A percentile compares a stretch with the other conserved stretches of the same genome.
Conservation (phyloP, 1,140 invertebrate genomes). For the Thaumetopoea pityocampa region DNA sequence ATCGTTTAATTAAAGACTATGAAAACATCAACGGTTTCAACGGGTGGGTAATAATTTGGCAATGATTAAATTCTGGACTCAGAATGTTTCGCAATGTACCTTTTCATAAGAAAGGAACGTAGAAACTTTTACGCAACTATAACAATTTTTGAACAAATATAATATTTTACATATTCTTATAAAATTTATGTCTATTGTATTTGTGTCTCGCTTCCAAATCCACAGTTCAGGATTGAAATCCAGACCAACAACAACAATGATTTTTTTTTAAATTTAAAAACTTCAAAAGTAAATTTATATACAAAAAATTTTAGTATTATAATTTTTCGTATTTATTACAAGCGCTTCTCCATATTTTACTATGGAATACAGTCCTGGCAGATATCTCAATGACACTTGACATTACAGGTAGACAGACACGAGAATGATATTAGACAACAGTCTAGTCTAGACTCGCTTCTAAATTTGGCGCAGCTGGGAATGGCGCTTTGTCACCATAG, state of each 20-base stretch:
- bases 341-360: no score
- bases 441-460: conserved; percentile 10
- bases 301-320: no score
- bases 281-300: no score
- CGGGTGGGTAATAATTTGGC: conserved; percentile 15
- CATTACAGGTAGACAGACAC: no score
- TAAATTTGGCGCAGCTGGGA: conserved; percentile 10
- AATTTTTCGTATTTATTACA: no score
- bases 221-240: no score
- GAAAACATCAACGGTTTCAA: conserved; percentile 17
- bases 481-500: conserved; percentile 45
- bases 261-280: no score
- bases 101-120: conserved; percentile 12
- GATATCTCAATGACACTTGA: no score
- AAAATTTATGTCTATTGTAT: no score
- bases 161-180: conserved; percentile 2
- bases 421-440: background rate
- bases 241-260: no score
- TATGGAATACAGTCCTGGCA: no score
- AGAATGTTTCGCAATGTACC: conserved; percentile 4
- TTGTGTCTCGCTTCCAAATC: no score
- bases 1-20: conserved; percentile 20
- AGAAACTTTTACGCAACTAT: conserved; percentile 5
- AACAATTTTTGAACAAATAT: background rate
- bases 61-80: conserved; percentile 20